Conservation (phyloP, 2,888 invertebrate species). For the Pseudoips prasinana region DNA sequence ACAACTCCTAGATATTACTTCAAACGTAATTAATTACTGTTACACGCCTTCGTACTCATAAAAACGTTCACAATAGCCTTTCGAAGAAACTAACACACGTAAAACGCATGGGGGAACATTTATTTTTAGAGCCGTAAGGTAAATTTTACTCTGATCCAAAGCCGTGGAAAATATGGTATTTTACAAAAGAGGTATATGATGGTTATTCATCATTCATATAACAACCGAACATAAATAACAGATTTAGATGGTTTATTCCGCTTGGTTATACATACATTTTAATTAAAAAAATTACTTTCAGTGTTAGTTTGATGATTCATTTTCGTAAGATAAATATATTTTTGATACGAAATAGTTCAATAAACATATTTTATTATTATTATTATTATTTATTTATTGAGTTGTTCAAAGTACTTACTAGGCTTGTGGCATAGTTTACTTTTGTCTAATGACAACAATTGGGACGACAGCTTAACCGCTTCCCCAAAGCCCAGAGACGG, state of each 20-base stretch:
- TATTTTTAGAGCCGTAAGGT: constrained; percentile 12
- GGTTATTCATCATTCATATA: constrained; percentile 61
- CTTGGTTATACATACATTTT: too few relatives aligned
- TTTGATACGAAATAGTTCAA: too few relatives aligned
- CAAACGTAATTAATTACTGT: constrained; percentile 51
- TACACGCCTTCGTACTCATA: constrained; percentile 48
- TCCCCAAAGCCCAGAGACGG: too few relatives aligned
- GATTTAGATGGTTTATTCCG: constrained; percentile 47
- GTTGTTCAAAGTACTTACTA: too few relatives aligned
- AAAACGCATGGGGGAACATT: constrained; percentile 1
- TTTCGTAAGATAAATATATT: too few relatives aligned
- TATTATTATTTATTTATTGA: too few relatives aligned
- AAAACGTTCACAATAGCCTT: constrained; percentile 45
- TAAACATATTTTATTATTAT: too few relatives aligned
- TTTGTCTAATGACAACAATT: too few relatives aligned
- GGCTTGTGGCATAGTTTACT: too few relatives aligned
- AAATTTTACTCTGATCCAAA: constrained; percentile 12
- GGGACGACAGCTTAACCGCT: too few relatives aligned
- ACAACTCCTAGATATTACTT: constrained; percentile 49
- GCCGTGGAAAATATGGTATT: constrained; percentile 4
- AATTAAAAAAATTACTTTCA: constrained; percentile 1
- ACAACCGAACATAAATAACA: constrained; percentile 62
- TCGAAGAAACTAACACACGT: constrained; percentile 22
- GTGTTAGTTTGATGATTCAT: too few relatives aligned
- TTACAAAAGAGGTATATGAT: constrained; percentile 37